Base-by-base conservation (phyloP, 2,113 vertebrate species). In the Anoplopoma fimbria region DNA sequence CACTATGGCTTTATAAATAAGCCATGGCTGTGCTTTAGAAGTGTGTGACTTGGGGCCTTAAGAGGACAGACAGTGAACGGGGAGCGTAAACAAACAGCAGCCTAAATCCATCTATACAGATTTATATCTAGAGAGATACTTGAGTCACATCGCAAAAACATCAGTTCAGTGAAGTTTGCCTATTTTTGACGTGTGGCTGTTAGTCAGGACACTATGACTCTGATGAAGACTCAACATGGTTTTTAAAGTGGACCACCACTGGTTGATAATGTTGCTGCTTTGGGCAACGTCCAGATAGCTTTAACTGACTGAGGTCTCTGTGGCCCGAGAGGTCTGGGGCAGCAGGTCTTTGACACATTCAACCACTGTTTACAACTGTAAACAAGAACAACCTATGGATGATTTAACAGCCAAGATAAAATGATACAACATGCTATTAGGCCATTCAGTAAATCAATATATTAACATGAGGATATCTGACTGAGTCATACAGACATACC, bases 261-360 rank as follows among this genome's bases (percentile, higher is more conserved):
- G n/a, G 53, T 55, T 80, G 82, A 77, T 60, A 64, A 69, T 75
- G 75, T 15, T 55, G 73, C 34, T 73, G 61, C 73, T 75, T 86
- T 84, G 85, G 83, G 58, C 29, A 68, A 12, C 6, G 27, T 82
- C 69, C 69, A 77, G 69, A 21, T 12, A 42, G 67, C 55, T 77
- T 53, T 85, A n/a, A 38, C 51, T 53, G 63, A 71, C 40, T 51
- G 72, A 42, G 55, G 36, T 69, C 47, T 71, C 47, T 71, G 58
- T 45, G 31, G 58, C 42, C 45, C 19, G 34, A 79, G 73, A 27
- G 77, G n/a, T 78, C 81, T 60, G 31, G 2, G 47, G 55, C 19
- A 51, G 49, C 36, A 9, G 6, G 55, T 27, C 23, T 67, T 17
- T 51, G 36, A 68, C 45, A 79, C 31, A 34, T 72, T 68, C 57